Percentiles rank a stretch among this genome's conserved stretches.
These are phyloP conservation scores for Melanaphis sacchari DNA, from an alignment of 1,140 invertebrate species.

Conservation along the genomic window DNA sequence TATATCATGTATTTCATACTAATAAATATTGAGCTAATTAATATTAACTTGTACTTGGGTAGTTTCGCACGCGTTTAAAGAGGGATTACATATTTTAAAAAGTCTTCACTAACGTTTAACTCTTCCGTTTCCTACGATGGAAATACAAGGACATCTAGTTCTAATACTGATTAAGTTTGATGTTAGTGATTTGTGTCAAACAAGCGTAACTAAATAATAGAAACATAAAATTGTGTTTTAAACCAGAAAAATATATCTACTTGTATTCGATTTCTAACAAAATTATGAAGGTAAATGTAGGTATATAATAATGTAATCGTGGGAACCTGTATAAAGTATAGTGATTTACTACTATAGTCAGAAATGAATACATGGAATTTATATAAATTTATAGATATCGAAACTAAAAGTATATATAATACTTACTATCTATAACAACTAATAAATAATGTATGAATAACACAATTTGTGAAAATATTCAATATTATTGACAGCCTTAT, in stretches of 20 bases:
- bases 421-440: too few species aligned
- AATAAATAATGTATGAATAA: not conserved
- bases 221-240: slow-evolving; percentile 20
- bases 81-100: slow-evolving; percentile 27
- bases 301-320: slow-evolving; percentile 30
- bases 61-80: not conserved
- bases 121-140: slow-evolving; percentile 48
- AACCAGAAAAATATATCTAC: slow-evolving; percentile 23
- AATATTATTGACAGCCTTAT: not conserved
- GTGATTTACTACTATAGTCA: not conserved
- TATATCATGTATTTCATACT: not conserved
- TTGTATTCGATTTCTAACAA: not conserved
- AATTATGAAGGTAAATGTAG: slow-evolving; percentile 35
- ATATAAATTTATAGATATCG: not conserved
- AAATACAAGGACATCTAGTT: slow-evolving; percentile 18
- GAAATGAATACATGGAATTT: not conserved
- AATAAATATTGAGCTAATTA: not conserved
- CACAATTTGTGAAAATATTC: not conserved
- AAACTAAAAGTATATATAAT: not conserved
- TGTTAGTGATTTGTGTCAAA: slow-evolving; percentile 35
- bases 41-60: not conserved
- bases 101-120: not conserved
- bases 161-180: not conserved
- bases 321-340: not conserved
- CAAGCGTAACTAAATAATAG: slow-evolving; percentile 1